phyloP scores from a whole-genome alignment of 2,888 invertebrate species.

The Brachypterus glaber region DNA sequence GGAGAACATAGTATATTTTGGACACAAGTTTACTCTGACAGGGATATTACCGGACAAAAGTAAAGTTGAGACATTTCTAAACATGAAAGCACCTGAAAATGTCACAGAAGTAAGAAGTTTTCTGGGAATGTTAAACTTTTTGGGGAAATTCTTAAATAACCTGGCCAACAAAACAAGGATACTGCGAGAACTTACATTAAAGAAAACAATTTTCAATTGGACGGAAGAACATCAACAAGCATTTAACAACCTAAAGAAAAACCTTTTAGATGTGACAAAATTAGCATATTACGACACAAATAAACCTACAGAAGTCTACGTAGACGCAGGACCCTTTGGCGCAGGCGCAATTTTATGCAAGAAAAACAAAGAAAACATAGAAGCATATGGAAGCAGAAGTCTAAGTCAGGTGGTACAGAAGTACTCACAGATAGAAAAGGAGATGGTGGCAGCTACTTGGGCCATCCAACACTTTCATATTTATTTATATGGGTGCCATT shows the following conservation, averaged over 20 bases:
- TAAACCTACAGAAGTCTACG: conserved; percentile 10
- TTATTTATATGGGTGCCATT: conserved; percentile 7
- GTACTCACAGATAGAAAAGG: conserved; percentile 11
- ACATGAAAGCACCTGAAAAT: conserved; percentile 5
- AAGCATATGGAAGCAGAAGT: conserved; percentile 8
- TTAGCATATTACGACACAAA: conserved; percentile 10
- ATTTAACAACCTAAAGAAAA: conserved; percentile 3
- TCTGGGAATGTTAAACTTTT: conserved; percentile 9
- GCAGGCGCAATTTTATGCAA: too few species aligned
- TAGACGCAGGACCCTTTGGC: conserved; percentile 14
- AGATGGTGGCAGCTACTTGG: conserved; percentile 12
- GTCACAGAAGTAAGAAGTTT: conserved; percentile 5
- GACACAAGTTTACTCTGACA: conserved; percentile 22
- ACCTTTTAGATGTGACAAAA: neutral
- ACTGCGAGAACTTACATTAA: conserved; percentile 2
- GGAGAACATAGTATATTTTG: conserved; percentile 24
- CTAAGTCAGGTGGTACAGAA: conserved; percentile 4
- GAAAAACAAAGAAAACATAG: too few species aligned
- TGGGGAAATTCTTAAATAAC: conserved; percentile 4
- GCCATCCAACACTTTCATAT: conserved; percentile 12
- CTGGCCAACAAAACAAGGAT: conserved; percentile 3
- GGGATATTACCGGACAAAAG: conserved; percentile 25
- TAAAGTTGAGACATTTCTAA: conserved; percentile 24
- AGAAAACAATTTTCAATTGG: conserved; percentile 2
- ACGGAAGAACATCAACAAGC: neutral